Conservation (phyloP, 2,797 vertebrate species). For the Sebastes itinus region DNA sequence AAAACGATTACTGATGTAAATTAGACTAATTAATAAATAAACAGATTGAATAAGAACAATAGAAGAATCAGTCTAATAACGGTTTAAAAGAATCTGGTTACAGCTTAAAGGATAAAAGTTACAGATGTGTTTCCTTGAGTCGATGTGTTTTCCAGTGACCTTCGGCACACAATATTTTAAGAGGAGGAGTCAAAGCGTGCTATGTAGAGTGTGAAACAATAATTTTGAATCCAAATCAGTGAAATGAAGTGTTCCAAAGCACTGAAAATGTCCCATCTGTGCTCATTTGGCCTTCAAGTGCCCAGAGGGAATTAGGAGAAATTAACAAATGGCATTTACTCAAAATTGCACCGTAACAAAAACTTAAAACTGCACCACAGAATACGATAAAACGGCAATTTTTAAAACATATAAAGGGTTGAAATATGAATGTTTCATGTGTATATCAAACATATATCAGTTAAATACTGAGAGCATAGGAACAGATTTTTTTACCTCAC, state of each 20-base stretch:
- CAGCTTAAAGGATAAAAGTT: background rate
- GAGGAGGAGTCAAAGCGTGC: background rate
- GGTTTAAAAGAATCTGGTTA: too few species aligned
- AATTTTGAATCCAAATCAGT: conserved; percentile 55
- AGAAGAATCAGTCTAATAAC: too few species aligned
- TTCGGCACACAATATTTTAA: background rate
- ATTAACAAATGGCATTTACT: conserved; percentile 71
- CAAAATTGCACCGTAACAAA: conserved; percentile 38
- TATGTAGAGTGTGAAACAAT: conserved; percentile 63
- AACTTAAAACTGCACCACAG: background rate
- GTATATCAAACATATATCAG: background rate
- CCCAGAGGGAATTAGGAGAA: conserved; percentile 60
- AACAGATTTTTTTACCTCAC: conserved; percentile 38
- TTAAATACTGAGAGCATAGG: background rate
- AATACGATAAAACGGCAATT: background rate
- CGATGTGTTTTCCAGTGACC: background rate
- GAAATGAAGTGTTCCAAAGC: conserved; percentile 60
- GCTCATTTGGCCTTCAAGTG: conserved; percentile 62
- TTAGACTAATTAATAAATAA: too few species aligned
- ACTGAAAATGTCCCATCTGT: conserved; percentile 73
- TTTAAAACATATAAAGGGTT: background rate
- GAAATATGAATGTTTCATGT: background rate
- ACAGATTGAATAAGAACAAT: too few species aligned
- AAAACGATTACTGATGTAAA: too few species aligned
- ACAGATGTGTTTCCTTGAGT: background rate